A percentile compares a stretch with the other conserved stretches of the same genome.
Conservation (phyloP, 1,140 invertebrate genomes). For the Drosophila tristis region DNA sequence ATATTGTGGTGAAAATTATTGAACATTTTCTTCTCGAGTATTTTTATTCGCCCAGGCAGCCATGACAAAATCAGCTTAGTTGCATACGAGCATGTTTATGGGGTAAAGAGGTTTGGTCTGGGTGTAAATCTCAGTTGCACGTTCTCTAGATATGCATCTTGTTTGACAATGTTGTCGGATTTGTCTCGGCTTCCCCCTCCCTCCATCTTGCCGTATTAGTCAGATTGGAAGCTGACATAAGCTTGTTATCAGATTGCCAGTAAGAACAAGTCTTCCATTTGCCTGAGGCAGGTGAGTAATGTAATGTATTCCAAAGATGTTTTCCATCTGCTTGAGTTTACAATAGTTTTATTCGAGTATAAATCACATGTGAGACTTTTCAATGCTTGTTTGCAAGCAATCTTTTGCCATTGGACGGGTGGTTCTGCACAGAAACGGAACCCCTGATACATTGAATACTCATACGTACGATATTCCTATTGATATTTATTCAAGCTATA, state of each 20-base stretch:
- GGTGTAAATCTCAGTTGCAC: slow-evolving; percentile 21
- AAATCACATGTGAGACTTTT: no score
- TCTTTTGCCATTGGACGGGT: no score
- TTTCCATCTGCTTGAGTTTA: background rate
- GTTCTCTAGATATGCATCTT: slow-evolving; percentile 29
- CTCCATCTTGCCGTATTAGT: slow-evolving; percentile 8
- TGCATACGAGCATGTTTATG: slow-evolving; percentile 6
- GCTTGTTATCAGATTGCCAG: slow-evolving; percentile 31
- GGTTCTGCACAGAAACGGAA: no score
- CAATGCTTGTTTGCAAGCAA: no score
- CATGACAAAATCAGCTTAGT: no score
- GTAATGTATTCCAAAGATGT: slow-evolving; percentile 13
- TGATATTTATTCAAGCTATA: no score
- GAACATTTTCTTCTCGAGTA: no score
- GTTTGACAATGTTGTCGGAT: slow-evolving; percentile 34
- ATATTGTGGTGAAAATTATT: no score
- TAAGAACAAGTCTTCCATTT: slow-evolving; percentile 24
- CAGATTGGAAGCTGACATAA: slow-evolving; percentile 45
- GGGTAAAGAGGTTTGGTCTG: slow-evolving; percentile 1
- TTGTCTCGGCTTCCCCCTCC: slow-evolving; percentile 20
- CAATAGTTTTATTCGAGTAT: no score
- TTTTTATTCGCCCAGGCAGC: no score
- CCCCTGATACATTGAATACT: no score
- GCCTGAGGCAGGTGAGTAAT: slow-evolving; percentile 35
- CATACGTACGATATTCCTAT: no score